These are phyloP conservation scores for Adineta ricciae DNA, from an alignment of 2,888 invertebrate genomes.

Conservation along the genomic window DNA sequence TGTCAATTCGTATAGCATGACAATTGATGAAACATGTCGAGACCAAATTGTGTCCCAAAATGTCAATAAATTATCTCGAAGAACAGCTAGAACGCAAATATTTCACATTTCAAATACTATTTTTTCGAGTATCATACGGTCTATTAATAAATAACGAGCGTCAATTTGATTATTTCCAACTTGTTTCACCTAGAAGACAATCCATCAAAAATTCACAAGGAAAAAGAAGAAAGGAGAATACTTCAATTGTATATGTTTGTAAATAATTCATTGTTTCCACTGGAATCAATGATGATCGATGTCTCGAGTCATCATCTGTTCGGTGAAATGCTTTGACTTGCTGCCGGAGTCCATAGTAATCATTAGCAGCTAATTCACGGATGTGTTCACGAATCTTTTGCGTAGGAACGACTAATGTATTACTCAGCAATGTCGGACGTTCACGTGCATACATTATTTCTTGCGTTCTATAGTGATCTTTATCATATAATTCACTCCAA, in stretches of 20 bases:
- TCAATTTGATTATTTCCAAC: background rate
- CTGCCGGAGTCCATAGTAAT: background rate
- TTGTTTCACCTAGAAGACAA: background rate
- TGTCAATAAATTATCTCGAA: background rate
- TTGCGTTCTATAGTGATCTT: background rate
- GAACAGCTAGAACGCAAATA: background rate
- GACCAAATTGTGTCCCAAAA: conserved; percentile 7
- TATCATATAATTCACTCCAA: background rate
- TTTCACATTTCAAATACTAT: background rate
- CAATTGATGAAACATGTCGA: background rate
- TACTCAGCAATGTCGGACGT: background rate
- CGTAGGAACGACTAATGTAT: background rate
- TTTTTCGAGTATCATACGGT: background rate
- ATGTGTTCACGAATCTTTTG: background rate
- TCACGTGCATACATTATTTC: background rate
- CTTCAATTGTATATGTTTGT: background rate
- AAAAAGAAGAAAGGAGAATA: too few relatives aligned
- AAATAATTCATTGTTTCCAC: background rate
- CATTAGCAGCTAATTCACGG: background rate
- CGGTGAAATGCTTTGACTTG: background rate
- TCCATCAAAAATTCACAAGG: too few relatives aligned
- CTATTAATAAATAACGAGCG: background rate
- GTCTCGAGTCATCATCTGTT: background rate
- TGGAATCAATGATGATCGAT: background rate
- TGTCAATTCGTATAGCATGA: background rate